A percentile compares a stretch with the other conserved stretches of the same genome.
Evolutionary conservation across 2,888 invertebrate genomes (phyloP).

Genomic region (Amiota communis): DNA sequence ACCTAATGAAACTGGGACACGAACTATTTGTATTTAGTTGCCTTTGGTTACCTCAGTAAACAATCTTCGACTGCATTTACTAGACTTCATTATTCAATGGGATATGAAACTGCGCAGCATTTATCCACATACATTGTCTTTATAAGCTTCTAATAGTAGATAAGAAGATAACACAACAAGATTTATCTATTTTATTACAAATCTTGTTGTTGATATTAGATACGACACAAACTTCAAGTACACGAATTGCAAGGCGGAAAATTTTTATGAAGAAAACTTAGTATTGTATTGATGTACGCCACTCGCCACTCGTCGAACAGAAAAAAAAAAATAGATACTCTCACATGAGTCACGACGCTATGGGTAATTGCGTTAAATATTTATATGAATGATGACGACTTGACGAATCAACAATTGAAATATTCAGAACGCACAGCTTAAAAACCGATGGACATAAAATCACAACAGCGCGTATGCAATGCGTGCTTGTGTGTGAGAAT

Average conservation of each 20-base stretch:
- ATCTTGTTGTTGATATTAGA: constrained; percentile 22
- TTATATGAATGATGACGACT: too few species aligned
- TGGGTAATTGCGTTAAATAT: too few species aligned
- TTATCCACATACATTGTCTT: not conserved
- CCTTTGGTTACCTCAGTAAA: not conserved
- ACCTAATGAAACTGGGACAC: constrained; percentile 26
- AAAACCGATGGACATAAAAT: not conserved
- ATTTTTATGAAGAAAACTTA: not conserved
- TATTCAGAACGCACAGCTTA: not conserved
- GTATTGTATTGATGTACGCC: not conserved
- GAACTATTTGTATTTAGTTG: constrained; percentile 16
- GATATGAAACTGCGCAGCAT: constrained; percentile 23
- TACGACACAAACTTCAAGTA: not conserved
- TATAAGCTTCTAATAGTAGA: too few species aligned
- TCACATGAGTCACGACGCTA: constrained; percentile 2
- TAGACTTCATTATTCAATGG: not conserved
- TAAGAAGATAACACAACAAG: constrained; percentile 16
- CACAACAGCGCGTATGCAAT: not conserved
- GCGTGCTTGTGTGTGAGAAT: too few species aligned
- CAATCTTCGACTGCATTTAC: not conserved
- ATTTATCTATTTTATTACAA: constrained; percentile 23
- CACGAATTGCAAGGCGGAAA: too few species aligned
- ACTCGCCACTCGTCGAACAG: not conserved
- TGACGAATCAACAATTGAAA: not conserved
- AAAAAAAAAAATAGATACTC: not conserved